Evolutionary conservation across 1,140 invertebrate genomes (phyloP), one percentile per base, ranked within the genome.

Genomic region (Varroa destructor): DNA sequence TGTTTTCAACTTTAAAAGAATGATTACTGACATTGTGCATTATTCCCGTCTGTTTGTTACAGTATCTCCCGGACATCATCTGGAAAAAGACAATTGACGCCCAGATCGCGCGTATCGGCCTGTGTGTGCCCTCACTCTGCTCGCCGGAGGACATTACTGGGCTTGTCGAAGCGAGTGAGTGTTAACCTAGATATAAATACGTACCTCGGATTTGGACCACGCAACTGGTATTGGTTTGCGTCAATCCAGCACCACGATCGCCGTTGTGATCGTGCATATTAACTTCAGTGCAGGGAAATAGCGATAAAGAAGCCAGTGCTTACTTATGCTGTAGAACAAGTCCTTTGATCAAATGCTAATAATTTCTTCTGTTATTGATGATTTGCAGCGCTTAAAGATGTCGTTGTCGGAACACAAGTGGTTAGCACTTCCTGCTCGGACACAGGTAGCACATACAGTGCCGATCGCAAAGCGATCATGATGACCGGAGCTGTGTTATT

Each of bases 121-220:
- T 75, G 6, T 75, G 74, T 42, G 54, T 75, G 25, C 74, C 74
- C 8, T 74, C 74, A 10, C 71, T 72, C 10, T 75, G 74, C 14
- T 58, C 55, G 42, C 56, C 67, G 25, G 71, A 73, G 51, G 74
- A 75, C 71, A 36, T 75, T 55, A 64, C 51, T 25, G 71, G 73
- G 56, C 56, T 74, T 5, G 43, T 57, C 4, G 36, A 40, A 40
- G 42, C 43, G 43, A 61, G 71, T 72, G 56, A 72, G 54, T 72
- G n/a, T 72, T 58, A 5, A 12, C 12, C 3, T 12, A 58, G 25
- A 25, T 25, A 25, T 25, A 25, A 25, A 25, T 25, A 25, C 25
- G 25, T 25, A 25, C 25, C 25, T 25, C 0, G 25, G 25, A 25
- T 25, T 25, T 25, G 25, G 25, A 25, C 25, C 25, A 25, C 25